phyloP scores from a whole-genome alignment of 64 coral and sea anemone genomes.

The Orbicella faveolata region DNA sequence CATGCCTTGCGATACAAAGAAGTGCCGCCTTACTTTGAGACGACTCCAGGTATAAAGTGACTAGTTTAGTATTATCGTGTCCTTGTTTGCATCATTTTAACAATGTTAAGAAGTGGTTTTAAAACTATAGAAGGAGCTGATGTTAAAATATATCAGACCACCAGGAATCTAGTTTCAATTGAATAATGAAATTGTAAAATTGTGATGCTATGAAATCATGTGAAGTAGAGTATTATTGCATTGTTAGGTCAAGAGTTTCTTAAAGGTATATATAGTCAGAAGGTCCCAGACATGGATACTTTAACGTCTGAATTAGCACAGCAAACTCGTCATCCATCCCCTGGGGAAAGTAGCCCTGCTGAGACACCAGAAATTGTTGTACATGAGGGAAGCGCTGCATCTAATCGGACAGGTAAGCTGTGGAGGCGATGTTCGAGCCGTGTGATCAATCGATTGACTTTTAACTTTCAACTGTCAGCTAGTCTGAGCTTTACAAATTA shows the following conservation, averaged over 20 bases:
- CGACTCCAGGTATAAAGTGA: slow-evolving; percentile 70
- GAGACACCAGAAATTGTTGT: slow-evolving; percentile 55
- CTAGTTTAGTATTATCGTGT: too few species aligned
- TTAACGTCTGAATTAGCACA: slow-evolving; percentile 78
- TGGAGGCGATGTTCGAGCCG: background rate
- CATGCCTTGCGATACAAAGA: slow-evolving; percentile 87
- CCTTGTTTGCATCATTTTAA: too few species aligned
- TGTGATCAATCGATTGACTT: too few species aligned
- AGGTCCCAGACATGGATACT: slow-evolving; percentile 58
- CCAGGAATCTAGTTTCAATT: too few species aligned
- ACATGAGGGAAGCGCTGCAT: background rate
- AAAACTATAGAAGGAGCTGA: too few species aligned
- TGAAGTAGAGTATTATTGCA: background rate
- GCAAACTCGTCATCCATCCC: slow-evolving; percentile 89
- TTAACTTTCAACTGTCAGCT: too few species aligned
- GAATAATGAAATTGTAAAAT: too few species aligned
- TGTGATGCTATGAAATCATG: too few species aligned
- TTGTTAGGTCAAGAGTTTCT: slow-evolving; percentile 90
- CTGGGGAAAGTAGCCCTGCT: slow-evolving; percentile 59
- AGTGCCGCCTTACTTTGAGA: slow-evolving; percentile 97
- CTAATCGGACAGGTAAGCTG: slow-evolving; percentile 10
- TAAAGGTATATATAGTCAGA: slow-evolving; percentile 55
- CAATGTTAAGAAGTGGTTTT: too few species aligned
- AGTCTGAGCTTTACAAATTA: too few species aligned
- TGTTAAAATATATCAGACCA: too few species aligned